These are phyloP conservation scores for Rhabdophis nuchalis DNA, from an alignment of 2,797 vertebrate species.

Conservation along the genomic window DNA sequence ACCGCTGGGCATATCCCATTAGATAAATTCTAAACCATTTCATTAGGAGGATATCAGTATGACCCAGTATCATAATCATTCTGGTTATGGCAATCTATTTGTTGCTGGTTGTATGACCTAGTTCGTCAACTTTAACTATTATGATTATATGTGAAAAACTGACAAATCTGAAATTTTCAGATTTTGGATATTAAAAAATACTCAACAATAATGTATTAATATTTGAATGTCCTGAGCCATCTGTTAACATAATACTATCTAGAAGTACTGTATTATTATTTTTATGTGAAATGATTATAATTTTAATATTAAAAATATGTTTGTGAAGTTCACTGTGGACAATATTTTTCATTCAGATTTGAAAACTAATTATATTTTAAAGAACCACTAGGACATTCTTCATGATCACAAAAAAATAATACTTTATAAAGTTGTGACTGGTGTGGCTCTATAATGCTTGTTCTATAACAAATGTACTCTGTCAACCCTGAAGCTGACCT, in stretches of 20 bases:
- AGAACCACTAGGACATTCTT: neutral
- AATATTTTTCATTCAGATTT: neutral
- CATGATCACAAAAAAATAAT: neutral
- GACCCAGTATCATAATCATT: neutral
- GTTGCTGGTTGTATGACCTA: neutral
- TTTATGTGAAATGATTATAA: neutral
- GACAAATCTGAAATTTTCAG: slow-evolving; percentile 14
- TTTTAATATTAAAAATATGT: neutral
- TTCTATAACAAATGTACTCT: neutral
- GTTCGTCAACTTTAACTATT: slow-evolving; percentile 3
- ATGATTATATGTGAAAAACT: slow-evolving; percentile 9
- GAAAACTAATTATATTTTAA: neutral
- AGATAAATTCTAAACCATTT: neutral
- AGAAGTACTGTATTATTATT: neutral
- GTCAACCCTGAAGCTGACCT: too few relatives aligned
- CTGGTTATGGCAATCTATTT: neutral
- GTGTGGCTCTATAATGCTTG: neutral
- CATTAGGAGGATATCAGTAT: neutral
- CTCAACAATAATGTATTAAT: neutral
- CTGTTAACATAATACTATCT: neutral
- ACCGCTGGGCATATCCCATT: neutral
- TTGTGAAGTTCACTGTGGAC: neutral
- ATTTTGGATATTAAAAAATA: neutral
- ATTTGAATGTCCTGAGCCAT: neutral
- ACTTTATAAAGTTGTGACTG: neutral